A percentile compares a stretch with the other conserved stretches of the same genome.
These are phyloP conservation scores for Eugnorisma glareosa DNA, from an alignment of 2,888 invertebrate species.

Conservation along the genomic window DNA sequence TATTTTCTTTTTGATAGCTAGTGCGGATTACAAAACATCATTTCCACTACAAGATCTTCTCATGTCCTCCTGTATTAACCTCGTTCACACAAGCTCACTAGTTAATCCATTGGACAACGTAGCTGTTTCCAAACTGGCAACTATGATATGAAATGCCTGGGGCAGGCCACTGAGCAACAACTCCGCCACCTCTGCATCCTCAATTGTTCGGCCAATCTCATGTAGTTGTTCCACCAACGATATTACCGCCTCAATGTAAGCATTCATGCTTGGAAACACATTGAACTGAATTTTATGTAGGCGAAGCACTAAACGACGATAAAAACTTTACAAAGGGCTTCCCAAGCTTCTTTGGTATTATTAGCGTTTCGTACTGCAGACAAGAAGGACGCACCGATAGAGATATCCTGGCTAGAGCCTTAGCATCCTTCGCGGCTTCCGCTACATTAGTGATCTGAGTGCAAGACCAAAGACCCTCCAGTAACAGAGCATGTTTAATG, in stretches of 20 bases:
- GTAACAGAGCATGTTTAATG: neutral
- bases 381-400: no score
- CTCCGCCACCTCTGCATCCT: no score
- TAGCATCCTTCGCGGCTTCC: no score
- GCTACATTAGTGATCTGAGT: no score
- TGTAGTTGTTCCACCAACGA: neutral
- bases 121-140: slow-evolving; percentile 20
- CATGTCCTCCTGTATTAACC: neutral
- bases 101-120: slow-evolving; percentile 16
- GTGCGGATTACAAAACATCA: neutral
- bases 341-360: neutral
- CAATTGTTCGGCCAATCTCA: neutral
- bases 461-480: neutral
- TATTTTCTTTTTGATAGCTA: neutral
- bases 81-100: slow-evolving; percentile 1
- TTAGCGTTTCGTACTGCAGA: no score
- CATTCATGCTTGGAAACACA: slow-evolving; percentile 1
- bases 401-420: no score
- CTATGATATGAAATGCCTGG: slow-evolving; percentile 1
- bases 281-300: slow-evolving; percentile 4
- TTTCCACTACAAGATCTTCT: neutral
- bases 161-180: neutral
- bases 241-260: slow-evolving; percentile 1
- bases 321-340: neutral
- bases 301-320: neutral